These are phyloP conservation scores for Oncorhynchus keta DNA, from an alignment of 2,113 vertebrate species.

Conservation along the genomic window DNA sequence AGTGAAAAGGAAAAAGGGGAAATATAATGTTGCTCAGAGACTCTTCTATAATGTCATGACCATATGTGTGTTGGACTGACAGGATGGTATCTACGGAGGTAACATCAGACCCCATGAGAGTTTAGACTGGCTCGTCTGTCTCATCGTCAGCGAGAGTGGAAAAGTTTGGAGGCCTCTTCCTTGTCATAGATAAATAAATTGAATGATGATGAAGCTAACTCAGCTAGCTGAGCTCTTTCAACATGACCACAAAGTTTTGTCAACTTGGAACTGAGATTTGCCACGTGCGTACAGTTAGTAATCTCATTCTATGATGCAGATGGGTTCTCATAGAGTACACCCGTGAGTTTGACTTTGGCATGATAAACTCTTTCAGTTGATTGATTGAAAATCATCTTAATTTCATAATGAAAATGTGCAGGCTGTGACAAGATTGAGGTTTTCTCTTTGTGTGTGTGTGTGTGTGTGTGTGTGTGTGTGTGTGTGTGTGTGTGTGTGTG, in stretches of 20 bases:
- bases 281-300: too few species aligned
- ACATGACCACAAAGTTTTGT: too few species aligned
- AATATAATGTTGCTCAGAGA: constrained; percentile 18
- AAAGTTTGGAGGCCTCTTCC: neutral
- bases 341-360: neutral
- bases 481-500: neutral
- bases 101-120: neutral
- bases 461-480: neutral
- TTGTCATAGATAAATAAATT: too few species aligned
- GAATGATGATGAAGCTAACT: too few species aligned
- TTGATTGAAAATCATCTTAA: constrained; percentile 10
- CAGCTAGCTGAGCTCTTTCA: too few species aligned
- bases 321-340: neutral
- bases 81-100: too few species aligned
- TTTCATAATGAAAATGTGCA: constrained; percentile 17
- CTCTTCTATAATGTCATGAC: too few species aligned
- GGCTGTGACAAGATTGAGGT: constrained; percentile 14
- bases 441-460: neutral
- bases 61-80: too few species aligned
- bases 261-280: too few species aligned
- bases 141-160: neutral
- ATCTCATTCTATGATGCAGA: too few species aligned
- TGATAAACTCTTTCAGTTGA: constrained; percentile 10
- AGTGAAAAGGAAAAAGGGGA: neutral
- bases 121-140: neutral